Evolutionary conservation across 2,797 vertebrate genomes (phyloP).

Genomic region (Vultur gryphus): DNA sequence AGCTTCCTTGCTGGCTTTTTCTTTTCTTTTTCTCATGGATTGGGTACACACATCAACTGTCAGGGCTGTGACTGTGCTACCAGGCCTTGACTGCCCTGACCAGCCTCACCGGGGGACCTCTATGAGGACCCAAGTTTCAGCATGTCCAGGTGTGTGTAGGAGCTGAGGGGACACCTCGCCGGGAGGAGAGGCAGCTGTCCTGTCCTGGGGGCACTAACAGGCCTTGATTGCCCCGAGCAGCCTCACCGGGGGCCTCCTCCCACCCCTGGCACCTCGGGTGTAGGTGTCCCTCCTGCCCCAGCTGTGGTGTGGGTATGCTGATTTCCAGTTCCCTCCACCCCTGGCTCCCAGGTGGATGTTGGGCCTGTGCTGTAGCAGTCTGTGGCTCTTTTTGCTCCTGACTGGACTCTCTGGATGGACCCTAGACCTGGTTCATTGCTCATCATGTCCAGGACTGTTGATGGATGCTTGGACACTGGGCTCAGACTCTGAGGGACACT

Average conservation of each 20-base stretch:
- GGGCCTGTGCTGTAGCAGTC: accelerated
- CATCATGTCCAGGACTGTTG: accelerated
- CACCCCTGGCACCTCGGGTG: background rate
- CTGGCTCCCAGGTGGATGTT: accelerated
- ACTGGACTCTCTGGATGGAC: background rate
- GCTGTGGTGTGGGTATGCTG: background rate
- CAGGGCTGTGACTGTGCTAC: background rate
- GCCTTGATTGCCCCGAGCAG: background rate
- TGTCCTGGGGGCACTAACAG: no score
- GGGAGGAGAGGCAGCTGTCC: background rate
- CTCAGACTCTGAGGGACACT: background rate
- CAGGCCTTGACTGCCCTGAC: background rate
- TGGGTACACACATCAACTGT: background rate
- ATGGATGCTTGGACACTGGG: accelerated
- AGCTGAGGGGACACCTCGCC: background rate
- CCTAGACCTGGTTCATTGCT: accelerated
- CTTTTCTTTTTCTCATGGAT: background rate
- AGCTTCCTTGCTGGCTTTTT: background rate
- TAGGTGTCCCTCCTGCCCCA: background rate
- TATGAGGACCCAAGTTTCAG: accelerated
- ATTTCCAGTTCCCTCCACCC: no score
- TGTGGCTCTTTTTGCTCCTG: background rate
- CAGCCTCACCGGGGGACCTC: accelerated
- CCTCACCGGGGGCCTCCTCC: no score
- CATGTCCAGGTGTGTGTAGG: accelerated